Evolutionary conservation across 1,140 invertebrate genomes (phyloP), one percentile per base, ranked within the genome.

Genomic region (Calephelis nemesis): DNA sequence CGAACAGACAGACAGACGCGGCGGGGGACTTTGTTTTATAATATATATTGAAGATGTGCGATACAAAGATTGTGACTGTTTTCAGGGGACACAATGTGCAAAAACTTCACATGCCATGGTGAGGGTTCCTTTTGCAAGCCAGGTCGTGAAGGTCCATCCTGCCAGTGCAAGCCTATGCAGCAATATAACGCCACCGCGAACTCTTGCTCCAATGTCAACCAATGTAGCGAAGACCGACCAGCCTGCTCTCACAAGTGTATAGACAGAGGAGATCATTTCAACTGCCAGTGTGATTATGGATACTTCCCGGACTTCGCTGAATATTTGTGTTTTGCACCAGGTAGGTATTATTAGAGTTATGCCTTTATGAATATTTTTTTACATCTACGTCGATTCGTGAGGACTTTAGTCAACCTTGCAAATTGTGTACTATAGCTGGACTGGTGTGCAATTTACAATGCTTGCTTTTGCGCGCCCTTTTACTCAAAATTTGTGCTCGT

Each of bases 161-260:
- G 94, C 47, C 93, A 95, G 2, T 98, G 97, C 81, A 92, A 94
- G 83, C 10, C 49, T n/a, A 60, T 74, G 47, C 13, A 60, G 15
- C 58, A 62, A 50, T 90, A 82, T 71, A 83, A 87, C 62, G 49
- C 70, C 30, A 75, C 72, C 0, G 82, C 67, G 2, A 90, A 92
- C 1, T 65, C 40, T 5, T 94, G 93, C 60, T 74, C 79, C n/a
- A 87, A 92, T 69, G 73, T 83, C 5, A 84, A 92, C 73, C 90
- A 93, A 73, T 86, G 85, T 49, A 47, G 65, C n/a, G 54, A 75
- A 12, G 79, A 47, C 45, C 75, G 40, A 48, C 86, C 84, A 0
- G 70, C 69, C 0, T 99, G 98, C 76, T 96, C 96, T 67, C 98
- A 99, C 83, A 83, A 87, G 62, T 99, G 98, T 79, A 84, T 93